These are phyloP conservation scores for Catharus bicknelli DNA, from an alignment of 2,113 vertebrate species.

Conservation along the genomic window DNA sequence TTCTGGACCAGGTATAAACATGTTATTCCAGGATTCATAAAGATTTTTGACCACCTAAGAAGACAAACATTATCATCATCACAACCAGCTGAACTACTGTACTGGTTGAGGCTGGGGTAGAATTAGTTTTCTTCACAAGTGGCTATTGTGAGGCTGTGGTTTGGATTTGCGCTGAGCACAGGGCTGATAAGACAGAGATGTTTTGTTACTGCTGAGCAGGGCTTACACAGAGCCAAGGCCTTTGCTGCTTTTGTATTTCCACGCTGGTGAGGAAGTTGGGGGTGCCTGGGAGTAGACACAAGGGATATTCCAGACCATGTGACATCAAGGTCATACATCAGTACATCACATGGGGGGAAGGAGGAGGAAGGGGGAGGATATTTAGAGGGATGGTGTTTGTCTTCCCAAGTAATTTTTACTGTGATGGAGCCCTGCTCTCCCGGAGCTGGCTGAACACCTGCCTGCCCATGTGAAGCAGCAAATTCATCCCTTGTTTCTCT, in stretches of 20 bases:
- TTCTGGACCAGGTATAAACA: neutral
- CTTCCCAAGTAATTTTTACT: neutral
- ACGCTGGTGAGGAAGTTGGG: accelerated
- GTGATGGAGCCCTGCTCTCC: neutral
- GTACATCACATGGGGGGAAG: accelerated
- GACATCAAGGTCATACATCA: neutral
- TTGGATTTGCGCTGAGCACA: neutral
- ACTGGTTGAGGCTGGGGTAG: neutral
- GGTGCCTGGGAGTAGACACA: neutral
- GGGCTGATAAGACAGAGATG: accelerated
- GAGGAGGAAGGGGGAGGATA: neutral
- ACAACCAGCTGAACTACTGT: neutral
- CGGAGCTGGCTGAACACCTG: neutral
- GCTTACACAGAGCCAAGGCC: neutral
- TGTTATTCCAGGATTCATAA: neutral
- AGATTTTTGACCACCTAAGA: accelerated
- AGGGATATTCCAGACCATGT: neutral
- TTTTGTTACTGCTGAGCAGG: neutral
- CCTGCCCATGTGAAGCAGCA: neutral
- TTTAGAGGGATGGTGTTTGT: neutral
- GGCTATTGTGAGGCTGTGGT: too few species aligned
- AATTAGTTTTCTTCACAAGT: neutral
- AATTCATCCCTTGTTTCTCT: neutral
- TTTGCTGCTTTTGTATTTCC: neutral
- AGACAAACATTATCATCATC: neutral